These are phyloP conservation scores for Zoroaster sp. DNA, from an alignment of 53 echinoderm and acorn worm genomes.

Conservation along the genomic window DNA sequence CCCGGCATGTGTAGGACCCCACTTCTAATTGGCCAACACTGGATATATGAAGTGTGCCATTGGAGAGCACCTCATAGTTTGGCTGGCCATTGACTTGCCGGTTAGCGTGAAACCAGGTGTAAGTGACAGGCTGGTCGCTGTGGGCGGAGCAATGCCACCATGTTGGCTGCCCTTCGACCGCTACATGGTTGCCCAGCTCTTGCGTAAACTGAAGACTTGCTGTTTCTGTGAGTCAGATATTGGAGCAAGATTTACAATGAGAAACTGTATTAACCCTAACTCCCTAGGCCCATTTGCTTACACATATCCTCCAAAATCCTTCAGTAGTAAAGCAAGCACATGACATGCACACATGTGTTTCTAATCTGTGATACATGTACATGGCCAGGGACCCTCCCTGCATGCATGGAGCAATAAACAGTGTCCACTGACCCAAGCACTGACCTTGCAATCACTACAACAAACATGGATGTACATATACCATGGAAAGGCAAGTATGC, in stretches of 20 bases:
- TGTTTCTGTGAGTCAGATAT: background rate
- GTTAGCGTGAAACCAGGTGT: constrained; percentile 62
- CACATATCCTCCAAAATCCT: too few species aligned
- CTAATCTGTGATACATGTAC: too few species aligned
- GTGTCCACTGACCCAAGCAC: too few species aligned
- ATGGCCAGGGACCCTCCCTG: too few species aligned
- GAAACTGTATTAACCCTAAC: too few species aligned
- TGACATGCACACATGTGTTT: too few species aligned
- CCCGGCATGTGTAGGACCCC: constrained; percentile 80
- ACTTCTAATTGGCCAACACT: constrained; percentile 52
- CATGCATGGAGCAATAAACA: too few species aligned
- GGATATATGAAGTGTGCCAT: constrained; percentile 83
- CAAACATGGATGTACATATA: too few species aligned
- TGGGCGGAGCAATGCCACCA: constrained; percentile 91
- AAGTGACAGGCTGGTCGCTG: constrained; percentile 61
- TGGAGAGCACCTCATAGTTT: constrained; percentile 61
- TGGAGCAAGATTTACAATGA: background rate
- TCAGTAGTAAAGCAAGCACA: too few species aligned
- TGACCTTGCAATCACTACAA: too few species aligned
- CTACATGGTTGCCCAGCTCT: constrained; percentile 71
- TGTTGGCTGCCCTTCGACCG: constrained; percentile 57
- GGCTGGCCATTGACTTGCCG: constrained; percentile 53
- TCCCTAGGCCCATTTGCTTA: too few species aligned
- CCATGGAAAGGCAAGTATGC: too few species aligned
- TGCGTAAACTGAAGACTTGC: constrained; percentile 75